Conservation (phyloP, 2,797 vertebrate species). For the Emys orbicularis region DNA sequence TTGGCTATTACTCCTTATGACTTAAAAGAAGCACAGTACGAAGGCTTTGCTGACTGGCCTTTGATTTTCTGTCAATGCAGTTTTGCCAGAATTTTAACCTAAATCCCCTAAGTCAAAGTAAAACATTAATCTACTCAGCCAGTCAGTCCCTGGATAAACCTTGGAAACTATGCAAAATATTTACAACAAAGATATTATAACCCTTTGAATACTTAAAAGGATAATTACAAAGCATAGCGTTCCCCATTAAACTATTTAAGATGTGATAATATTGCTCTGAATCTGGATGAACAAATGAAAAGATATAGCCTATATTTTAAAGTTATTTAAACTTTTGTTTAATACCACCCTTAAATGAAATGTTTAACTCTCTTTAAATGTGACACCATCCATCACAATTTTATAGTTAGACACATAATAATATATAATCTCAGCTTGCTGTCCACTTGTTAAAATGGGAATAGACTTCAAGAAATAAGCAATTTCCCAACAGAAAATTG, state of each 20-base stretch:
- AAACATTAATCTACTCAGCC: constrained; percentile 57
- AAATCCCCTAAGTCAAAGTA: constrained; percentile 59
- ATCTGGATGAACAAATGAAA: constrained; percentile 48
- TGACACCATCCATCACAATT: constrained; percentile 95
- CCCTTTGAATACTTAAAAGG: constrained; percentile 60
- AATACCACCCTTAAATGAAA: constrained; percentile 82
- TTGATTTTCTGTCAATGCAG: constrained; percentile 68
- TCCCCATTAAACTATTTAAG: constrained; percentile 36
- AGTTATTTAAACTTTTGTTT: constrained; percentile 75
- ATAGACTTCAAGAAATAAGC: constrained; percentile 98
- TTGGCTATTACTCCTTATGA: constrained; percentile 49
- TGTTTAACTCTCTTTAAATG: constrained; percentile 86
- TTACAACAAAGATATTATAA: constrained; percentile 61
- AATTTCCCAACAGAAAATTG: constrained; percentile 99
- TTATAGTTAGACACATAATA: constrained; percentile 89
- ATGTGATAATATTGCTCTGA: constrained; percentile 26
- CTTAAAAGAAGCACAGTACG: constrained; percentile 53
- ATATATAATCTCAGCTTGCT: constrained; percentile 93
- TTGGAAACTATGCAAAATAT: constrained; percentile 48
- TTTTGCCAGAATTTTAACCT: constrained; percentile 62
- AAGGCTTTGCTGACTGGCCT: constrained; percentile 61
- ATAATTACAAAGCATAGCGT: constrained; percentile 61
- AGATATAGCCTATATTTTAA: constrained; percentile 72
- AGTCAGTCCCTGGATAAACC: constrained; percentile 51
- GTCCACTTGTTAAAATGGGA: constrained; percentile 94